phyloP scores from a whole-genome alignment of 2,888 invertebrate genomes.

The Auanema sp. region DNA sequence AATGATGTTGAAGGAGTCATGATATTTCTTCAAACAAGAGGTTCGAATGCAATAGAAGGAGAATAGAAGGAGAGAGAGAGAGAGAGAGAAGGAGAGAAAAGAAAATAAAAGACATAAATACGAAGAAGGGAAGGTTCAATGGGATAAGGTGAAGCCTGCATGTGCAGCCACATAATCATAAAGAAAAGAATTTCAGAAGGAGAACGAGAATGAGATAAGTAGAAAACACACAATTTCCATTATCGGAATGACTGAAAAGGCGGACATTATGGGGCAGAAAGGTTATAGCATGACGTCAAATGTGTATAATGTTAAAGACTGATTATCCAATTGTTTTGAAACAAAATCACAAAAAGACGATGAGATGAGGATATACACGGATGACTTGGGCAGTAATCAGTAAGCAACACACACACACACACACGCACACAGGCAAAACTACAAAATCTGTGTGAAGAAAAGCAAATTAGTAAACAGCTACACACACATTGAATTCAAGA shows the following conservation, averaged over 20 bases:
- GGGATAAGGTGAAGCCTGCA: no score
- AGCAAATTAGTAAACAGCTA: no score
- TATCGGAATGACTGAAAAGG: slow-evolving; percentile 3
- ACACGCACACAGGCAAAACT: neutral
- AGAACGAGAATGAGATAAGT: slow-evolving; percentile 9
- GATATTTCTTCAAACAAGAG: slow-evolving; percentile 3
- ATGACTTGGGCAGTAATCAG: neutral
- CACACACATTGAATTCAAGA: neutral
- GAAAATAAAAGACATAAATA: slow-evolving; percentile 14
- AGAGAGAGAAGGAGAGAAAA: slow-evolving; percentile 5
- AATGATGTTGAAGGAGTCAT: neutral
- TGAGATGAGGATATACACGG: no score
- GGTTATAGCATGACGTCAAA: neutral
- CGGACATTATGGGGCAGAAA: neutral
- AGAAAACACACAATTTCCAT: slow-evolving; percentile 9
- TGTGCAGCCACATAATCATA: slow-evolving; percentile 18
- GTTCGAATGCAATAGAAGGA: neutral
- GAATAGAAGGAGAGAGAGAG: slow-evolving; percentile 2
- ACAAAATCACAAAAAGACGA: no score
- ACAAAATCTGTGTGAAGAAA: no score
- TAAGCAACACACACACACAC: neutral
- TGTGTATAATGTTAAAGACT: neutral
- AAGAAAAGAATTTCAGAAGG: slow-evolving; percentile 22
- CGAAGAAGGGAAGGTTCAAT: slow-evolving; percentile 1
- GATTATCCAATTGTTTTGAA: no score